Base-by-base conservation (phyloP, 2,797 vertebrate genomes). In the Parauchenoglanis ngamensis region DNA sequence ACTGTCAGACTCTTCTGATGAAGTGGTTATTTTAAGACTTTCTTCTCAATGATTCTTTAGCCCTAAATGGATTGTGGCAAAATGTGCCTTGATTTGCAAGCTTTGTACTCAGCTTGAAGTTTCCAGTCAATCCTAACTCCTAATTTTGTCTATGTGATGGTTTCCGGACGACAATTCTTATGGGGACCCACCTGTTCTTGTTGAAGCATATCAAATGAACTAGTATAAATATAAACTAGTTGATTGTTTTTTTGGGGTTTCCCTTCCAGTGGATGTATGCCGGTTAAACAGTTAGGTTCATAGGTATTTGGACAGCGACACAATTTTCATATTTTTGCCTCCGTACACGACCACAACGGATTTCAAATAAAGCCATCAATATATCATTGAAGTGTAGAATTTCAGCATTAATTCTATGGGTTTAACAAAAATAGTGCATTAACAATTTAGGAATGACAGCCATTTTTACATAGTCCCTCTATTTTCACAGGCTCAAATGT, bases 11-110 rank as follows among this genome's bases (percentile, higher is more conserved):
- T 44, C 84, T 10, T 61, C 49, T 46, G 73, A 87, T 87, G 82
- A 89, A 86, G 76, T 56, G 19, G 35, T 83, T 70, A 77, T 86
- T 87, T 85, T 75, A 84, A 76, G 88, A 75, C 15, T 52, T 28
- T 81, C 88, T 85, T 87, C 87, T 83, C 15, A 68, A 10, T 77
- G 46, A 79, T 88, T 68, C 79, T 85, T 86, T 52, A 77, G 70
- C 82, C 88, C 23, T 90, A 89, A 7, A 86, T 86, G 89, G 84
- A 72, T 28, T 25, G 52, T 35, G 7, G 35, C 52, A 77, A 82
- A 79, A 23, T 49, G 86, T 15, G 78, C 72, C 40, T 40, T 40
- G 40, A 40, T 78, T 44, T 83, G 57, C 46, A 52, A 59, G 61
- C 25, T 78, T 73, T 59, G 59, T 87, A 59, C 25, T 70, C 52